A percentile compares a stretch with the other conserved stretches of the same genome.
phyloP scores from a whole-genome alignment of 2,113 vertebrate genomes.

The Psophia crepitans region DNA sequence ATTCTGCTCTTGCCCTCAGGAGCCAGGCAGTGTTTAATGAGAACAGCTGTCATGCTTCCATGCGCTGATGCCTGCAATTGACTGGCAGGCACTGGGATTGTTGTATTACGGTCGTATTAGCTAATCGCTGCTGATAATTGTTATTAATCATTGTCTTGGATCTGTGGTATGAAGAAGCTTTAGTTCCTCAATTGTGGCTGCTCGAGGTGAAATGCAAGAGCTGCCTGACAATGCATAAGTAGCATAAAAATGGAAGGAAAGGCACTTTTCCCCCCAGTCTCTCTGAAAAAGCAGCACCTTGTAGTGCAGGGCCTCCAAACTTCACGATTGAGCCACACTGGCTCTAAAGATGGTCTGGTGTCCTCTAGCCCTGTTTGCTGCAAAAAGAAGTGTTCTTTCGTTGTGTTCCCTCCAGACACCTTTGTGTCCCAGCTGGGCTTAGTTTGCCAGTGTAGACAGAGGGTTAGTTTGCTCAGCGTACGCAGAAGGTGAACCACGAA shows the following conservation, averaged over 20 bases:
- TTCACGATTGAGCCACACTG: not conserved
- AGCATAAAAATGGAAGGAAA: not conserved
- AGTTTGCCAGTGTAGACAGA: not conserved
- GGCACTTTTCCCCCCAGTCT: not conserved
- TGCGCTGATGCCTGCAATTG: not conserved
- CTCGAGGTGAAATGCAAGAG: not conserved
- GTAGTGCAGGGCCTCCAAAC: not conserved
- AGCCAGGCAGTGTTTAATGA: not conserved
- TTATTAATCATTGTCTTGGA: slow-evolving; percentile 18
- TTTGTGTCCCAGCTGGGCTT: not conserved
- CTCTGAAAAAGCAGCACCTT: not conserved
- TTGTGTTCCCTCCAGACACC: not conserved
- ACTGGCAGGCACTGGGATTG: slow-evolving; percentile 23
- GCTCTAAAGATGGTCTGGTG: not conserved
- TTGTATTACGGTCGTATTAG: not conserved
- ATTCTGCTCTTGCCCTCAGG: not conserved
- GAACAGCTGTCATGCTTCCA: not conserved
- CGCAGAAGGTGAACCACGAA: not conserved
- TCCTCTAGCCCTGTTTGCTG: not conserved
- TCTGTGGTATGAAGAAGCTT: not conserved
- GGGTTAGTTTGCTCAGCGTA: no score
- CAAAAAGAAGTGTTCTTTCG: not conserved
- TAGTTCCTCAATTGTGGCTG: not conserved
- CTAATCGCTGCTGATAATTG: slow-evolving; percentile 14
- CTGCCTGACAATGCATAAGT: not conserved